A percentile compares a stretch with the other conserved stretches of the same genome.
These are phyloP conservation scores for human (Homo sapiens) DNA, from an alignment of 2,113 vertebrate species.

Conservation along the genomic window GRCh38 chr2:11246501-11247000, in stretches of 20 bases:
- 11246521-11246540: not conserved
- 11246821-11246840: not conserved
- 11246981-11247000: not conserved
- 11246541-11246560: not conserved
- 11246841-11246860: not conserved
- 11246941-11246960: not conserved
- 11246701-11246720: not conserved
- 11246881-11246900: not conserved
- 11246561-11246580: not conserved
- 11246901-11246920: not conserved
- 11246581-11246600: not conserved
- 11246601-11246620: not conserved
- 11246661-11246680: not conserved
- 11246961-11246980: not conserved
- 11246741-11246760: not conserved
- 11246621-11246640: not conserved
- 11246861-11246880: not conserved
- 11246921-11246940: not conserved
- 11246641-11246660: not conserved
- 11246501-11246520: not conserved
- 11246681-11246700: not conserved
- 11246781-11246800: not conserved
- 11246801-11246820: not conserved
- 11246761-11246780: not conserved
- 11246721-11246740: not conserved